A percentile compares a stretch with the other conserved stretches of the same genome.
phyloP scores from a whole-genome alignment of 2,797 vertebrate species.

The Peromyscus nudipes region DNA sequence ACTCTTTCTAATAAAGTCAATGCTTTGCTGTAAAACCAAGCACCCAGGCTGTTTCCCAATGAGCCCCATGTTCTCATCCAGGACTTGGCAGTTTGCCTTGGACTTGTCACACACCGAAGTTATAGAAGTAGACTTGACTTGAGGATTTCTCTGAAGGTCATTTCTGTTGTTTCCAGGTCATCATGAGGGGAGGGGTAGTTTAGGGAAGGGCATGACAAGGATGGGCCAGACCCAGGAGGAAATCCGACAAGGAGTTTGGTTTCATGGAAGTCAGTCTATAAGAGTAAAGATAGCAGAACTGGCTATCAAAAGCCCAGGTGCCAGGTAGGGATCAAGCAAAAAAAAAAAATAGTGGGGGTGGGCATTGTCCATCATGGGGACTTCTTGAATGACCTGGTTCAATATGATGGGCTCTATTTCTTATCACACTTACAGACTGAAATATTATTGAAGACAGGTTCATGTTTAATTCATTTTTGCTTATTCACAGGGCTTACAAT shows the following conservation, averaged over 20 bases:
- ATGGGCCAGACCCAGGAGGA: not conserved
- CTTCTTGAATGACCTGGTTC: not conserved
- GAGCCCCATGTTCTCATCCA: not conserved
- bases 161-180: not conserved
- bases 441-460: not conserved
- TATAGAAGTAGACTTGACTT: not conserved
- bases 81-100: not conserved
- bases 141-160: not conserved
- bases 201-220: not conserved
- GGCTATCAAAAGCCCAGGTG: not conserved
- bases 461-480: not conserved
- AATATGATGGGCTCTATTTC: not conserved
- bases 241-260: not conserved
- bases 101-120: not conserved
- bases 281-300: not conserved
- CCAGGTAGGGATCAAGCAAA: accelerated
- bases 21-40: not conserved
- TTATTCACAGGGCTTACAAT: not conserved
- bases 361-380: not conserved
- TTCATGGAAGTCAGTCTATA: not conserved
- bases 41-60: not conserved
- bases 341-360: not conserved
- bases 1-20: not conserved
- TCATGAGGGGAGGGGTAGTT: not conserved
- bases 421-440: not conserved